Percentiles rank a stretch among this genome's conserved stretches.
phyloP scores from a whole-genome alignment of 2,113 vertebrate species.

The Polypterus bichir region DNA sequence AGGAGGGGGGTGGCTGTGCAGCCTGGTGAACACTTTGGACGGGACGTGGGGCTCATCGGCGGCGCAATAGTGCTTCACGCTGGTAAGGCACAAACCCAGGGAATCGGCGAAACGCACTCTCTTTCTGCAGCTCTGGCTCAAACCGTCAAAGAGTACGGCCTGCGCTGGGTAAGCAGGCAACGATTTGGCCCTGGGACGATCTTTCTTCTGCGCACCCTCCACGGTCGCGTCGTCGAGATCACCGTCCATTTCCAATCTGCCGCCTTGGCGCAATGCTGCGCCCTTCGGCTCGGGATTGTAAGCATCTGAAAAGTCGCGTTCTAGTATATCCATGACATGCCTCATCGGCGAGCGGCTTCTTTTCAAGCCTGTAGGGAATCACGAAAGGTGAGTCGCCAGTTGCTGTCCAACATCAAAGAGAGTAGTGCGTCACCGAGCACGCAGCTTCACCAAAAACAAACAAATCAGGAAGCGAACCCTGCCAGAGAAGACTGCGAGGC shows the following conservation, averaged over 20 bases:
- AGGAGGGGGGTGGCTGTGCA: slow-evolving; percentile 42
- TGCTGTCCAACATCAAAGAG: neutral
- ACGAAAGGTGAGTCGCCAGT: neutral
- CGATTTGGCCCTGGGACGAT: slow-evolving; percentile 41
- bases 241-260: slow-evolving; percentile 24
- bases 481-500: too few relatives aligned
- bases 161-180: slow-evolving; percentile 36
- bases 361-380: neutral
- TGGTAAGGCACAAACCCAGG: slow-evolving; percentile 65
- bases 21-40: slow-evolving; percentile 51
- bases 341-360: neutral
- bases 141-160: slow-evolving; percentile 24
- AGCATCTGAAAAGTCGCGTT: neutral
- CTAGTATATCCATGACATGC: neutral
- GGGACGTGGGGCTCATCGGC: slow-evolving; percentile 70
- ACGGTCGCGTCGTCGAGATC: slow-evolving; percentile 11
- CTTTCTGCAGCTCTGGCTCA: slow-evolving; percentile 47
- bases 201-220: slow-evolving; percentile 30
- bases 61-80: slow-evolving; percentile 69
- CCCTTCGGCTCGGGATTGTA: neutral
- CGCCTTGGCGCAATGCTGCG: slow-evolving; percentile 13
- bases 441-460: neutral
- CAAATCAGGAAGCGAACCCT: neutral
- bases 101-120: slow-evolving; percentile 79
- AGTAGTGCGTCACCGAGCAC: neutral